A percentile compares a stretch with the other conserved stretches of the same genome.
Evolutionary conservation across 2,113 vertebrate genomes (phyloP).

Genomic region (Oxygymnocypris stewartii): DNA sequence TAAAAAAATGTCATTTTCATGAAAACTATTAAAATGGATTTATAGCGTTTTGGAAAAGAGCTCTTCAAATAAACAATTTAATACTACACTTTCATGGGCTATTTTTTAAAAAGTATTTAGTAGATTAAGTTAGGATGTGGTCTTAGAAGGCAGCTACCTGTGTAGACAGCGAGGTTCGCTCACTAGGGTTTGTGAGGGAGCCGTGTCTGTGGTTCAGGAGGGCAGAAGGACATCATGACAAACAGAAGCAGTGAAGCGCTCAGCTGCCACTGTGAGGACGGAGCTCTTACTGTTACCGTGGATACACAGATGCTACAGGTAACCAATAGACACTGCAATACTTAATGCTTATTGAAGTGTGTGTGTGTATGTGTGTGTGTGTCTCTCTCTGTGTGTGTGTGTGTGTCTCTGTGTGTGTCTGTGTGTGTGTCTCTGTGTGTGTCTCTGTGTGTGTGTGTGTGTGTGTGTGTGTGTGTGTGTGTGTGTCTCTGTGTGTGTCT

Average conservation of each 20-base stretch:
- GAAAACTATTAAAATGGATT: no score
- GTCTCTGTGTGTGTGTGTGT: no score
- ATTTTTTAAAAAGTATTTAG: neutral
- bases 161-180: neutral
- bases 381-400: no score
- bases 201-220: neutral
- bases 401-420: no score
- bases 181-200: neutral
- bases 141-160: neutral
- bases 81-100: neutral
- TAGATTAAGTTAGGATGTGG: neutral
- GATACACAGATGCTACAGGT: conserved; percentile 70
- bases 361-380: no score
- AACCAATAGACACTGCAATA: neutral
- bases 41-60: no score
- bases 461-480: no score
- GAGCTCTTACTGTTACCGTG: conserved; percentile 66
- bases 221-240: conserved; percentile 19
- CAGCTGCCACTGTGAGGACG: conserved; percentile 67
- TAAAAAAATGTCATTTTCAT: no score
- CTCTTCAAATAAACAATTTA: no score
- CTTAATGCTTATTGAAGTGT: neutral
- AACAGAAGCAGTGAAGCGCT: conserved; percentile 57
- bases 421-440: no score
- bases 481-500: no score